These are phyloP conservation scores for Tachuris rubrigastra DNA, from an alignment of 2,113 vertebrate genomes.

Conservation along the genomic window DNA sequence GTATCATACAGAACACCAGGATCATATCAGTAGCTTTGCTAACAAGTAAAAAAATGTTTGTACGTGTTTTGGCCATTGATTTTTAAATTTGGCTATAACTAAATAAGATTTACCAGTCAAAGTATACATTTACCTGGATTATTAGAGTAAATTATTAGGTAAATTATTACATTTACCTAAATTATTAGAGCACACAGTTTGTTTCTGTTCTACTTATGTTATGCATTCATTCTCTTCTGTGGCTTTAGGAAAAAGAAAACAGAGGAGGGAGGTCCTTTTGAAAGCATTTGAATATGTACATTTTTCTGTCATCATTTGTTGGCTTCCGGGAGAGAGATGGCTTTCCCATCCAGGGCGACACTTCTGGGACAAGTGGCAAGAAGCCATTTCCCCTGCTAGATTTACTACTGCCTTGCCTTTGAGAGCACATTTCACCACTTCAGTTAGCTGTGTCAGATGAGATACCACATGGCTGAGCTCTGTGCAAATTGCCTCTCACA, in stretches of 20 bases:
- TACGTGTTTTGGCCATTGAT: neutral
- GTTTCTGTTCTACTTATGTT: neutral
- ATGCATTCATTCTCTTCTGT: neutral
- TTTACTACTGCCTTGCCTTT: neutral
- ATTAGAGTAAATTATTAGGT: too few species aligned
- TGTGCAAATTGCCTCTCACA: neutral
- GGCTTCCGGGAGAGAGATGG: neutral
- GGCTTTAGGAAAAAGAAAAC: neutral
- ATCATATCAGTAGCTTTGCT: neutral
- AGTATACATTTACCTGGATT: neutral
- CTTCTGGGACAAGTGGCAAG: neutral
- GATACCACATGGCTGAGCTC: neutral
- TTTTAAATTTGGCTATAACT: neutral
- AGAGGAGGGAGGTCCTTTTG: neutral
- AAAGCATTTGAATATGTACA: neutral
- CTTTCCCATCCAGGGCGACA: neutral
- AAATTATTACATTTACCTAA: too few species aligned
- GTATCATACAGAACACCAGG: neutral
- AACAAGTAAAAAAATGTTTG: neutral
- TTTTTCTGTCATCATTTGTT: neutral
- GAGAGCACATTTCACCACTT: neutral
- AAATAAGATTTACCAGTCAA: neutral
- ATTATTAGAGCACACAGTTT: neutral
- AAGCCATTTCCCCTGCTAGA: neutral
- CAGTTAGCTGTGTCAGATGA: neutral